phyloP scores from a whole-genome alignment of 2,888 invertebrate species.

The Megamerina dolium region DNA sequence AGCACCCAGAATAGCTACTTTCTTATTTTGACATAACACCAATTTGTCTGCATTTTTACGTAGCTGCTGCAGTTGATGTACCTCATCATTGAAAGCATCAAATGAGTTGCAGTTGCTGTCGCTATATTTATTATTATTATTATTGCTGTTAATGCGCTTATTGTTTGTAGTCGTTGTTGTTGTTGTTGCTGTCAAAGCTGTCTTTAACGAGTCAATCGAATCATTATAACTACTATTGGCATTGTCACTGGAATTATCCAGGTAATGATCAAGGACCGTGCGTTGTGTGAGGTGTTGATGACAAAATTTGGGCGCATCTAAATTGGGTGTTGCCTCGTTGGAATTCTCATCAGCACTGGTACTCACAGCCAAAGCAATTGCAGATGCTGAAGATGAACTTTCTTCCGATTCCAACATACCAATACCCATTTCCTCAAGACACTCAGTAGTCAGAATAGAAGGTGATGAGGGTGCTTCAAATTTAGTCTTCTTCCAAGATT shows the following conservation, averaged over 20 bases:
- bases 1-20: constrained; percentile 30
- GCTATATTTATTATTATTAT: no score
- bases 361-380: constrained; percentile 34
- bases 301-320: constrained; percentile 34
- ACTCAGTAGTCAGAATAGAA: constrained; percentile 17
- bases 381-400: constrained; percentile 40
- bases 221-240: constrained; percentile 22
- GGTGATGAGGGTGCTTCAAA: constrained; percentile 21
- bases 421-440: constrained; percentile 56
- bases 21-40: constrained; percentile 30
- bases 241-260: constrained; percentile 29
- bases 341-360: constrained; percentile 42
- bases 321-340: constrained; percentile 41
- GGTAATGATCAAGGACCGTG: constrained; percentile 27
- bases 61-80: no score
- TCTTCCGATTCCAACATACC: constrained; percentile 56
- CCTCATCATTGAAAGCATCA: constrained; percentile 17
- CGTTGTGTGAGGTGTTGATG: constrained; percentile 28
- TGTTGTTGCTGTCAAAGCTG: constrained; percentile 15
- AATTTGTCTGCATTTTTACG: constrained; percentile 12
- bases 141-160: no score
- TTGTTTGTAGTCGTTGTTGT: constrained; percentile 13
- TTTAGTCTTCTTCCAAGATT: constrained; percentile 28
- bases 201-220: constrained; percentile 15
- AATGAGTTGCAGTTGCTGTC: constrained; percentile 19